Base-by-base conservation (phyloP, 2,888 invertebrate genomes). In the Chorisops tibialis region DNA sequence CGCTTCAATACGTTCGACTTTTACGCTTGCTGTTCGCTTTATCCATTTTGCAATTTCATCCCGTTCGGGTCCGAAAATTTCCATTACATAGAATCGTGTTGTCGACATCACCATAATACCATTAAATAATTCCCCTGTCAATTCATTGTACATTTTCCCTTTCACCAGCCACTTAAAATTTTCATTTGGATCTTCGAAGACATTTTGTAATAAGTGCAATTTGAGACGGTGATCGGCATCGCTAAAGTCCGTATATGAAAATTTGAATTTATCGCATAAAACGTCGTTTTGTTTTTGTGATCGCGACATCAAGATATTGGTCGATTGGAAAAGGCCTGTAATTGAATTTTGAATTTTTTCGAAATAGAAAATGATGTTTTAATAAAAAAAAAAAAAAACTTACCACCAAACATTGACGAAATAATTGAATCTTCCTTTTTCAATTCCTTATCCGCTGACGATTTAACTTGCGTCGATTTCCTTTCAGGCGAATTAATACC, bases 171-270 rank as follows among this genome's bases (percentile, higher is more conserved):
- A 77, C 52, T 81, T 77, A 5, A 84, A 78, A 62, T 81, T 80
- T 70, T 84, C 84, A 30, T 78, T 79, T 61, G 80, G 76, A 63
- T 81, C 79, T 65, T 82, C 80, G 67, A 85, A 83, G 68, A 83
- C 75, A 63, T 76, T 77, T 66, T 83, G 76, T 70, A 81, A 81
- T 38, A 85, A 78, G 70, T 81, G 81, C 3, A 82, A 73, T 69
- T 84, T 84, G n/a, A 85, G 74, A 50, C 84, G 80, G 68, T 83
- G 83, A 73, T 85, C 85, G 16, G 83, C 75, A 66, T 80, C 78
- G 62, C 76, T 76, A 59, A 82, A 84, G 68, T 84, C 79, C 5
- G 70, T 78, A 66, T 81, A 84, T 37, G 81, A 82, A 67, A 82
- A 84, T 68, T 81, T 79, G 66, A 82, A 80, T 18, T 68, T 67